Base-by-base conservation (phyloP, 1,140 invertebrate species). In the Aethina tumida region DNA sequence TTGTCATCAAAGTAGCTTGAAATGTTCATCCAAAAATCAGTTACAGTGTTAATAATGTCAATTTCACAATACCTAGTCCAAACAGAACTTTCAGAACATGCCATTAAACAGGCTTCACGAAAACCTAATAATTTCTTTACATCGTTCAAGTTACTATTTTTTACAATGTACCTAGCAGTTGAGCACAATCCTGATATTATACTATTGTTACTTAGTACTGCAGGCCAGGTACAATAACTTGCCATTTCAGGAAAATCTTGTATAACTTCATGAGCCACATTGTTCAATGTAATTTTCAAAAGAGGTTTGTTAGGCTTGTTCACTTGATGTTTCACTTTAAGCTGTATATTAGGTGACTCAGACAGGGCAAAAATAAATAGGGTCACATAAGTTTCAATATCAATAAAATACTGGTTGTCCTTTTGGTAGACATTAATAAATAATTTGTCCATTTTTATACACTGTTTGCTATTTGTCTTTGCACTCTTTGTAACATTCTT, bases 31-130 rank as follows among this genome's bases (percentile, higher is more conserved):
- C 43, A 50, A 35, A 55, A 20, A 31, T 58, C 41, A 43, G 69
- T 69, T 0, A 80, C 55, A 6, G 71, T 71, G 13, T 62, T 57
- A 19, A 79, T 66, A 9, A 89, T 64, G 57, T 91, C 84, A 12
- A 90, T 69, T 69, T 96, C 91, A 69, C 90, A 94, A 57, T 91
- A 91, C 52, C 81, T 84, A 0, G 90, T 94, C 89, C 89, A 95
- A 16, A 84, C 68, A 5, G 89, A 93, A 1, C 77, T 71, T 67
- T 93, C 86, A 9, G 83, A 80, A 47, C 84, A 86, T 6, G 85
- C 81, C 42, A 81, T 66, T 2, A 92, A 64, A 56, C 86, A 90
- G 27, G 77, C 73, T 29, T 73, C 71, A 39, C 84, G 74, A 50
- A 90, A 91, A 2, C 86, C 85, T 10, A 90, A 59, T 17, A 84